phyloP scores from a whole-genome alignment of 2,888 invertebrate genomes.

The Mythimna vitellina region DNA sequence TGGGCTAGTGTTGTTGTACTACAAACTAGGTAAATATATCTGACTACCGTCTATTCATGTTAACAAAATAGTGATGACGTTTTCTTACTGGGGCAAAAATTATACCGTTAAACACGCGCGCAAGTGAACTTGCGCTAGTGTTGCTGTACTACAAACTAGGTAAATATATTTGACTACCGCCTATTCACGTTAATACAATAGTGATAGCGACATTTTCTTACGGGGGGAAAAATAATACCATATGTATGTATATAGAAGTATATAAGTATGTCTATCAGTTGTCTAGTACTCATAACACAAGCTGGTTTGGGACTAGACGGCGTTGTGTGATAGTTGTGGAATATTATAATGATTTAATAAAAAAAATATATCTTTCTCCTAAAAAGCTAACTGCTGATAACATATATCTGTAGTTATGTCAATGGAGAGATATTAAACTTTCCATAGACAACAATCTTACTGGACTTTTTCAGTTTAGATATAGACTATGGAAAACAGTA shows the following conservation, averaged over 20 bases:
- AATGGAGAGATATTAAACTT: conserved; percentile 45
- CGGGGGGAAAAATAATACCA: no score
- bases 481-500: conserved; percentile 54
- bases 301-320: no score
- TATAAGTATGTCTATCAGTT: no score
- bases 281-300: no score
- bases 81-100: no score
- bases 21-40: conserved; percentile 90
- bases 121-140: conserved; percentile 94
- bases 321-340: no score
- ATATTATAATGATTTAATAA: no score
- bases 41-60: no score
- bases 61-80: no score
- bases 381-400: conserved; percentile 55
- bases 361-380: conserved; percentile 33
- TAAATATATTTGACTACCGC: conserved; percentile 60
- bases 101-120: conserved; percentile 89
- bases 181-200: no score
- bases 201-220: no score
- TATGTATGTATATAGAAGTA: no score
- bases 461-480: conserved; percentile 52
- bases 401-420: conserved; percentile 50
- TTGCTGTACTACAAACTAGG: conserved; percentile 93
- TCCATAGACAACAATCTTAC: conserved; percentile 57
- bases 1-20: conserved; percentile 93